Evolutionary conservation across 2,113 vertebrate species (phyloP), one percentile per base, ranked within the genome.

Genomic region (Motacilla tschutschensis): DNA sequence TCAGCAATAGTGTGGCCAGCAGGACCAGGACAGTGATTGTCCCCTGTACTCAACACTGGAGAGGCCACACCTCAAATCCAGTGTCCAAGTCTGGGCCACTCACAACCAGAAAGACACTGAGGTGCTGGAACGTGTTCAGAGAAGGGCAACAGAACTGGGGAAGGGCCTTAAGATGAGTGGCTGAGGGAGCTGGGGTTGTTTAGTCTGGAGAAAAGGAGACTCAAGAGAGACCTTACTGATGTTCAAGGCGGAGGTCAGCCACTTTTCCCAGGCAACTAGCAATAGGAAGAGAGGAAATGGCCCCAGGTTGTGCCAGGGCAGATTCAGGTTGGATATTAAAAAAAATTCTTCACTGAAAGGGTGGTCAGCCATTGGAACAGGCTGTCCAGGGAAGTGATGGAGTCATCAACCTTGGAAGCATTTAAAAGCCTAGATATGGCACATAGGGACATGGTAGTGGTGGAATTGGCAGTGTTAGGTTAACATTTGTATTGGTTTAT

Each of bases 21-120:
- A 59, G n/a, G 46, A 83, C 5, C 22, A 29, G 24, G 28, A 5
- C 53, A 33, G 8, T 14, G 33, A 60, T 14, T 5, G 3, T 24
- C 19, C 8, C 33, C 21, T 15, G 21, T 50, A 31, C 8, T 22
- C 38, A 43, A 51, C 17, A n/a, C 14, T 67, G 28, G 18, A 5
- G 7, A 38, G 15, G 18, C 26, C 0, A 1, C 14, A 66, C 6
- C 36, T 36, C n/a, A 41, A 83, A 50, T 43, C 26, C 2, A 0
- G 5, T 15, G 22, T 51, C 14, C 22, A 44, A n/a, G 18, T 38
- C 36, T 44, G n/a, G 26, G 44, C 21, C 53, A 20, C n/a, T 58
- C 14, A 50, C 51, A 18, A n/a, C n/a, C 16, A 28, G 14, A 58
- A 43, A 66, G 51, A n/a, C 5, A 18, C 3, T 44, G n/a, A 59